A percentile compares a stretch with the other conserved stretches of the same genome.
Conservation (phyloP, 2,797 vertebrate genomes). For the Heterohyrax brucei region DNA sequence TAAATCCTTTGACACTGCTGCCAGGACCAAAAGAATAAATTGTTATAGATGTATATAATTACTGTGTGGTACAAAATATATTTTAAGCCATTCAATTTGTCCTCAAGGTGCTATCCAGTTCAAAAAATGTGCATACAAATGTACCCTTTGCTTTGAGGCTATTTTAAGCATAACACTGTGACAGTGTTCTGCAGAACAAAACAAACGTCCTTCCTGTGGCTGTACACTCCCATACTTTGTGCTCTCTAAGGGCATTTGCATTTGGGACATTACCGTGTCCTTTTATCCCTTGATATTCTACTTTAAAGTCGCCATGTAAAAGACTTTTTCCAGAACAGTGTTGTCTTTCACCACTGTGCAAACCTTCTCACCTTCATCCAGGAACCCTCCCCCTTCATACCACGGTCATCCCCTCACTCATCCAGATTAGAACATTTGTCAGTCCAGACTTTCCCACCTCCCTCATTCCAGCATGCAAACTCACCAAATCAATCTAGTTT, state of each 20-base stretch:
- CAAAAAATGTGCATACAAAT: neutral
- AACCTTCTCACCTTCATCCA: neutral
- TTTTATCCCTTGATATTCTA: neutral
- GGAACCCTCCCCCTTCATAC: neutral
- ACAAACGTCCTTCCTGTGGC: neutral
- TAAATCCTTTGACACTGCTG: conserved; percentile 2
- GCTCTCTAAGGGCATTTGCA: neutral
- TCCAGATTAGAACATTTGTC: neutral
- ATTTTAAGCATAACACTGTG: neutral
- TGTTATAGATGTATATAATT: neutral
- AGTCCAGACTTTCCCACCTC: neutral
- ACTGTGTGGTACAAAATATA: neutral
- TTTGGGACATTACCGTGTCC: neutral
- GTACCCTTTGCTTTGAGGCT: neutral
- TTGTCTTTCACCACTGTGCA: neutral
- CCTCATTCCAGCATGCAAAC: neutral
- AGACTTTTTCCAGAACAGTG: neutral
- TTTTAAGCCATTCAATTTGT: conserved; percentile 10
- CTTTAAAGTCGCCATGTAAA: conserved; percentile 40
- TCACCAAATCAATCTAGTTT: neutral
- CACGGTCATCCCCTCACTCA: neutral
- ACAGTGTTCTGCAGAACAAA: neutral
- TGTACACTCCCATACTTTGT: neutral
- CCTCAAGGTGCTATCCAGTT: neutral
- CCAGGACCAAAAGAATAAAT: conserved; percentile 7